phyloP scores from a whole-genome alignment of 2,113 vertebrate genomes.

The Thomomys bottae region DNA sequence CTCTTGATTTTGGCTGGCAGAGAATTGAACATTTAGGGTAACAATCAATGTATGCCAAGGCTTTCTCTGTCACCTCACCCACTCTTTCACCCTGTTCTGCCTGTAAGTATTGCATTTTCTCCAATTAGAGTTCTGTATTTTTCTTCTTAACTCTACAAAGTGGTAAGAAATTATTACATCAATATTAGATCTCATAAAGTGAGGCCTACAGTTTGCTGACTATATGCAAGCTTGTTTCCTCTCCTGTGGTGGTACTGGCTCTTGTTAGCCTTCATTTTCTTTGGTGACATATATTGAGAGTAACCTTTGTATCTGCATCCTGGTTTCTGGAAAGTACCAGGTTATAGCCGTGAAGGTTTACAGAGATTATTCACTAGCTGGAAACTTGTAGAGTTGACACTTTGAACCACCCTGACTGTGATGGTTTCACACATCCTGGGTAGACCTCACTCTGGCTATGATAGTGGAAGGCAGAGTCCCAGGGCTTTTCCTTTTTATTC shows the following conservation, averaged over 20 bases:
- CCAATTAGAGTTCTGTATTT: background rate
- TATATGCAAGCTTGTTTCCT: fast-evolving
- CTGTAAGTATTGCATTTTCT: background rate
- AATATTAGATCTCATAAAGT: background rate
- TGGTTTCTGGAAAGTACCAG: background rate
- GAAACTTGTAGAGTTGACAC: background rate
- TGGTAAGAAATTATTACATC: background rate
- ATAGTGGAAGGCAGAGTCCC: fast-evolving
- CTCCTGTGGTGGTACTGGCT: background rate
- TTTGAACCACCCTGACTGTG: too few species aligned
- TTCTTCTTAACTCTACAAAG: background rate
- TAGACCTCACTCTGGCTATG: background rate
- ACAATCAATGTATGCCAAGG: background rate
- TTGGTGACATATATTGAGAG: background rate
- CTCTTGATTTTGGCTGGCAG: background rate
- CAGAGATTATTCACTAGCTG: background rate
- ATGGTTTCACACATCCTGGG: too few species aligned
- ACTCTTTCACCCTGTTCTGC: background rate
- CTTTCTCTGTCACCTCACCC: background rate
- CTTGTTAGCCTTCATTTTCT: background rate
- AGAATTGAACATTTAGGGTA: background rate
- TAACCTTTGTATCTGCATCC: background rate
- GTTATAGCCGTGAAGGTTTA: background rate
- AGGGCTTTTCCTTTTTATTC: background rate
- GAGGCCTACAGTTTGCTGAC: background rate